Percentiles rank a stretch among this genome's conserved stretches.
Evolutionary conservation across 2,888 invertebrate genomes (phyloP).

Genomic region (Heliconius erato): DNA sequence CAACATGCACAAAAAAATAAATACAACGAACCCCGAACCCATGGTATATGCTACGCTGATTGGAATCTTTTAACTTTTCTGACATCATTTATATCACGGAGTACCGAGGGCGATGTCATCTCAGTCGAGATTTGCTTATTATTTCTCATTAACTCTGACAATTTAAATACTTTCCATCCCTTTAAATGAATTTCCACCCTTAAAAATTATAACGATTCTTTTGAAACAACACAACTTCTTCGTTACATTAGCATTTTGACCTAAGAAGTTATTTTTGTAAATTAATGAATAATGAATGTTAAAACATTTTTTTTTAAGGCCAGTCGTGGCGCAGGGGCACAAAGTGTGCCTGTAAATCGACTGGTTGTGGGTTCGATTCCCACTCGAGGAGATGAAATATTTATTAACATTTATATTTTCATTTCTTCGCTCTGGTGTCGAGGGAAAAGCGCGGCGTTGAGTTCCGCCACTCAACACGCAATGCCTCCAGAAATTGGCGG

Average conservation of each 20-base stretch:
- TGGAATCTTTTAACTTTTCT: conserved; percentile 42
- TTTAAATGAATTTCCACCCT: conserved; percentile 28
- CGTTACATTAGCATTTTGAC: conserved; percentile 19
- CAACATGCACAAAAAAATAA: not conserved
- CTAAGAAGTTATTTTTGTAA: not conserved
- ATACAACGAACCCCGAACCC: not conserved
- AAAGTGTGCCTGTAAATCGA: no score
- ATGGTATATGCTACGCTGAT: conserved; percentile 25
- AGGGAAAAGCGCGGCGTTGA: no score
- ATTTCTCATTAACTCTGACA: conserved; percentile 41
- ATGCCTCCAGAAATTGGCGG: no score
- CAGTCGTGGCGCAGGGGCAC: no score
- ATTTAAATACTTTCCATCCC: conserved; percentile 11
- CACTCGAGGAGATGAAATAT: no score
- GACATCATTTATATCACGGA: conserved; percentile 49
- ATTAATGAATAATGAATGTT: not conserved
- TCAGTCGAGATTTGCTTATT: conserved; percentile 35
- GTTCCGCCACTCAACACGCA: no score
- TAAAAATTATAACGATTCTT: conserved; percentile 15
- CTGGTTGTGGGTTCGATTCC: no score
- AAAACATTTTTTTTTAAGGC: no score
- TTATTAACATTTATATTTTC: no score
- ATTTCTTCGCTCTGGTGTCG: no score
- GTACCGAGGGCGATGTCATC: conserved; percentile 39
- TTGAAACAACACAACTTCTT: conserved; percentile 28